A percentile compares a stretch with the other conserved stretches of the same genome.
These are phyloP conservation scores for Mythimna lalbum DNA, from an alignment of 2,888 invertebrate genomes.

Conservation along the genomic window DNA sequence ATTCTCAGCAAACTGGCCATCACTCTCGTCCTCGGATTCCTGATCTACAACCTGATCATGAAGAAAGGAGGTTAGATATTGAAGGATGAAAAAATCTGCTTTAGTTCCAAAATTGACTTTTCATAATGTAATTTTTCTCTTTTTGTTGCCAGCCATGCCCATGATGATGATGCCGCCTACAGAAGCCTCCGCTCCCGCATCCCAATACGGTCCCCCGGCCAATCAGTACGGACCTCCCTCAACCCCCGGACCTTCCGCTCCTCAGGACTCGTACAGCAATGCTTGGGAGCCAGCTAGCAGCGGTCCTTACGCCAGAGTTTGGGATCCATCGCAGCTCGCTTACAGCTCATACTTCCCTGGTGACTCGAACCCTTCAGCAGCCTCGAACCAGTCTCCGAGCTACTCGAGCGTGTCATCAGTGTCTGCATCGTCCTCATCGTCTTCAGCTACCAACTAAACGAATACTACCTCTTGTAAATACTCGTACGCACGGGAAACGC, in stretches of 20 bases:
- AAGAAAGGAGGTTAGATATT: slow-evolving; percentile 93
- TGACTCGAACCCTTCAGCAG: slow-evolving; percentile 90
- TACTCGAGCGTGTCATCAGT: slow-evolving; percentile 88
- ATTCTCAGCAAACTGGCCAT: slow-evolving; percentile 96
- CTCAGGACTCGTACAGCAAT: slow-evolving; percentile 93
- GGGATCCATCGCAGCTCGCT: slow-evolving; percentile 93
- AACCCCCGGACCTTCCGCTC: slow-evolving; percentile 90
- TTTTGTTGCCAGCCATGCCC: slow-evolving; percentile 91
- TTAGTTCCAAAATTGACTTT: background rate
- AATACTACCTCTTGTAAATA: slow-evolving; percentile 78
- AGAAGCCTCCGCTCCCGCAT: slow-evolving; percentile 91
- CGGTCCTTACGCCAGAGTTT: slow-evolving; percentile 95
- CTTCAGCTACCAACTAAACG: slow-evolving; percentile 78
- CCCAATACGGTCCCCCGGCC: slow-evolving; percentile 93
- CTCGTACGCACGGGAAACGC: slow-evolving; percentile 64
- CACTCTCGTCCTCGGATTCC: slow-evolving; percentile 95
- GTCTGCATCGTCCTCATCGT: slow-evolving; percentile 79
- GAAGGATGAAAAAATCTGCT: background rate
- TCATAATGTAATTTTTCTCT: slow-evolving; percentile 15
- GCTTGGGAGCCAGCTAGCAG: slow-evolving; percentile 93
- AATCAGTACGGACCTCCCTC: slow-evolving; percentile 90
- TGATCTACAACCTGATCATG: slow-evolving; percentile 93
- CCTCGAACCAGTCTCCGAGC: slow-evolving; percentile 89
- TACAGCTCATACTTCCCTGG: slow-evolving; percentile 94
- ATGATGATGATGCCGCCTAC: slow-evolving; percentile 92